These are phyloP conservation scores for Lacerta viridis DNA, from an alignment of 2,797 vertebrate species.

Conservation along the genomic window DNA sequence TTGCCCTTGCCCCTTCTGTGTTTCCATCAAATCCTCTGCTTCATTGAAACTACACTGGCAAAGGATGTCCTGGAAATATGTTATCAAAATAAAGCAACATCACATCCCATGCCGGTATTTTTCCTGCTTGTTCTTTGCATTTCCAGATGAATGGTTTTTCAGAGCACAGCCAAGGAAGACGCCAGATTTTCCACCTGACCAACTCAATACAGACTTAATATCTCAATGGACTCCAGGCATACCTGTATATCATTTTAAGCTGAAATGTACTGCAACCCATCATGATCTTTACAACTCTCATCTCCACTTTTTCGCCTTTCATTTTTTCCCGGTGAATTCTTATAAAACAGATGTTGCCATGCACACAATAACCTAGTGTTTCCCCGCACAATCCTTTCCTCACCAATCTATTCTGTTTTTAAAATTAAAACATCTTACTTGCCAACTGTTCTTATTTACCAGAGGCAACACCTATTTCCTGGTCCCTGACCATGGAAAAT, in stretches of 20 bases:
- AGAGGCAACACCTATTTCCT: neutral
- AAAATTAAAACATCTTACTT: slow-evolving; percentile 29
- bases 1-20: neutral
- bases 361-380: fast-evolving
- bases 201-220: slow-evolving; percentile 41
- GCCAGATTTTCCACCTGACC: slow-evolving; percentile 50
- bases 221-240: slow-evolving; percentile 16
- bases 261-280: slow-evolving; percentile 28
- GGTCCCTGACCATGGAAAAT: neutral
- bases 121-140: slow-evolving; percentile 26
- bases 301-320: slow-evolving; percentile 21
- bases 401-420: slow-evolving; percentile 26
- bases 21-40: neutral
- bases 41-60: neutral
- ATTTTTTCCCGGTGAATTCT: slow-evolving; percentile 6
- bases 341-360: neutral
- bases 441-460: too few relatives aligned
- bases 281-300: slow-evolving; percentile 36
- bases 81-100: slow-evolving; percentile 33
- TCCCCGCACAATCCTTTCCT: neutral
- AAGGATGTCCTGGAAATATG: slow-evolving; percentile 19
- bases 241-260: slow-evolving; percentile 21
- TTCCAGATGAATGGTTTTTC: slow-evolving; percentile 41
- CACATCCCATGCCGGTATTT: slow-evolving; percentile 32
- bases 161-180: slow-evolving; percentile 31